Evolutionary conservation across 2,888 invertebrate genomes (phyloP), one percentile per base, ranked within the genome.

Genomic region (Zhuqinia jingwanae): DNA sequence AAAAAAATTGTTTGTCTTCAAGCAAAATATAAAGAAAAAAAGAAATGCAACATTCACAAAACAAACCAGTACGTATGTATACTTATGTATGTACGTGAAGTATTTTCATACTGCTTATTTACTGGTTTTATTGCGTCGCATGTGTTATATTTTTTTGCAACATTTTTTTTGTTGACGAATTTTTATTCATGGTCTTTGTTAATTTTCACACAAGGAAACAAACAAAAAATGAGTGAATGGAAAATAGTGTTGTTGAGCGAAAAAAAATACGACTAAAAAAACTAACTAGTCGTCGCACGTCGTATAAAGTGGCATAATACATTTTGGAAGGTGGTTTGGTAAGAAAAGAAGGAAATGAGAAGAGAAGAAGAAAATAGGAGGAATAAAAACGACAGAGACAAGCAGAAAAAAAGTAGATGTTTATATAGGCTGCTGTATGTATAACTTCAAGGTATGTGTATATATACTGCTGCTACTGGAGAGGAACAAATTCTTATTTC

Each of bases 1-100:
- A 3, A 70, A 70, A 81, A 70, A 70, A 70, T 81, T 70, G 70
- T 53, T 73, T 70, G 50, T 36, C 68, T 79, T 53, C 50, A 22
- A 79, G 68, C 68, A 79, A 79, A 20, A 79, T 45, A 36, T 36
- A 36, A 8, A 36, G 36, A 36, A 8, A 8, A 8, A 36, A 36
- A 36, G 79, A 79, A 68, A n/a, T 68, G 36, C 65, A 50, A 58
- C 45, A 42, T 65, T 65, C 30, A 8, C 36, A 3, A 36, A 36
- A 36, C 36, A 3, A 36, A 36, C 36, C 8, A 36, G 36, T 6
- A 36, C 36, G 36, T n/a, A n/a, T n/a, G n/a, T n/a, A n/a, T n/a
- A n/a, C n/a, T n/a, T n/a, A n/a, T n/a, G n/a, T n/a, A n/a, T n/a
- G n/a, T n/a, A n/a, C n/a, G n/a, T n/a, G n/a, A n/a, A 36, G 5